Base-by-base conservation (phyloP, 1,140 invertebrate genomes). In the Leptinotarsa undecemlineata region DNA sequence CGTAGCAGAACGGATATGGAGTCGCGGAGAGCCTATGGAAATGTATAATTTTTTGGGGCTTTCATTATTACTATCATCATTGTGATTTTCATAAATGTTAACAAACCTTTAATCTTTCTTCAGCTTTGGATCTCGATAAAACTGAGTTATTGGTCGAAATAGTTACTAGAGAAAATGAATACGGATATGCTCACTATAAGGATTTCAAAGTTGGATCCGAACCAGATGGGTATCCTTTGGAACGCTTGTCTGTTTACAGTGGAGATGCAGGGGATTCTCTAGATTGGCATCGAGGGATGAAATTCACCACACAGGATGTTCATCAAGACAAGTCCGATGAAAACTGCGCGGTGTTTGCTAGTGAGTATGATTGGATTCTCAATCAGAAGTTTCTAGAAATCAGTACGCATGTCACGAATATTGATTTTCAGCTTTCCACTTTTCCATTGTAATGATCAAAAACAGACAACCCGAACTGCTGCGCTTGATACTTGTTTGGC, bases 301-400 rank as follows among this genome's bases (percentile, higher is more conserved):
- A 89, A 81, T 94, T 94, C 83, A 92, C 91, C 48, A 93, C 92
- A 0, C 85, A 87, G 51, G 93, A 95, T 74, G 82, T 86, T 21
- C 92, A 95, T 81, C 91, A 93, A 79, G 93, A 95, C 80, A 88
- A 88, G 14, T 86, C 87, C 42, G 91, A 92, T 19, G 90, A 91
- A n/a, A 90, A 89, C 70, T 95, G 93, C 82, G 92, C 92, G 0
- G 82, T 87, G 60, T 86, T 88, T 61, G 90, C 90, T 71, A 86
- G 81, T 82, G 72, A 76, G 64, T 68, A 20, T 33, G 26, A 33
- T 33, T 33, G 6, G 6, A 6, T 6, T 33, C 1, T 33, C 5
- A 33, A 33, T 1, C 5, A 33, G 6, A 33, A 33, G 6, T 33
- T 6, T 33, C 26, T 26, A 26, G 4, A 26, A 26, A 26, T 26